These are phyloP conservation scores for Mycalesis mineus DNA, from an alignment of 2,888 invertebrate genomes.

Conservation along the genomic window DNA sequence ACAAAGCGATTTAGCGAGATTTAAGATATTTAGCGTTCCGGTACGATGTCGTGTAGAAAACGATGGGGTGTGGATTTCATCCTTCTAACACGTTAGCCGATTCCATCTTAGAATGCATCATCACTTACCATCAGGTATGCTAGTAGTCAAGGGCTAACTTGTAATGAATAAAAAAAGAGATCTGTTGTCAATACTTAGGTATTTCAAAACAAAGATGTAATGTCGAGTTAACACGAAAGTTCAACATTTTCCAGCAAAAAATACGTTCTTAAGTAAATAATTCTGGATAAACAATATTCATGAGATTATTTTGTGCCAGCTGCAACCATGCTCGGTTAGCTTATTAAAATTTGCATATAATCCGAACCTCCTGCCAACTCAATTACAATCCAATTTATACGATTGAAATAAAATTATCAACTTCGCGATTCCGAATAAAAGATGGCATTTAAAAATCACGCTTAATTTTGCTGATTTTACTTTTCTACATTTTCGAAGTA, in stretches of 20 bases:
- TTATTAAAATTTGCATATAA: conserved; percentile 39
- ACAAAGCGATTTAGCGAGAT: no score
- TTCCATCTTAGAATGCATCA: no score
- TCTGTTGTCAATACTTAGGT: neutral
- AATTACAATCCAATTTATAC: conserved; percentile 31
- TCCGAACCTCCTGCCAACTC: conserved; percentile 34
- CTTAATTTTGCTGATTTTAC: neutral
- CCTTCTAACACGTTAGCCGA: no score
- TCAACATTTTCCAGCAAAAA: neutral
- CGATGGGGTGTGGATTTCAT: no score
- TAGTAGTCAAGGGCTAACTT: no score
- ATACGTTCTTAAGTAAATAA: conserved; percentile 15
- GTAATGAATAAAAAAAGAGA: no score
- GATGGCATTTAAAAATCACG: neutral
- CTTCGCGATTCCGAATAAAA: neutral
- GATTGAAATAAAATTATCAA: conserved; percentile 26
- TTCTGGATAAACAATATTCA: conserved; percentile 25
- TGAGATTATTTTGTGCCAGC: conserved; percentile 32
- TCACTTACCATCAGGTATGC: no score
- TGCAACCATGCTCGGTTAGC: conserved; percentile 34
- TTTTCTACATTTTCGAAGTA: no score
- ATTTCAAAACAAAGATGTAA: neutral
- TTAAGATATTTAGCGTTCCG: no score
- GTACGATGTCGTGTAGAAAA: no score
- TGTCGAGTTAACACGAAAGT: neutral